Conservation (phyloP, 1,140 invertebrate species). For the Palaemon carinicauda region DNA sequence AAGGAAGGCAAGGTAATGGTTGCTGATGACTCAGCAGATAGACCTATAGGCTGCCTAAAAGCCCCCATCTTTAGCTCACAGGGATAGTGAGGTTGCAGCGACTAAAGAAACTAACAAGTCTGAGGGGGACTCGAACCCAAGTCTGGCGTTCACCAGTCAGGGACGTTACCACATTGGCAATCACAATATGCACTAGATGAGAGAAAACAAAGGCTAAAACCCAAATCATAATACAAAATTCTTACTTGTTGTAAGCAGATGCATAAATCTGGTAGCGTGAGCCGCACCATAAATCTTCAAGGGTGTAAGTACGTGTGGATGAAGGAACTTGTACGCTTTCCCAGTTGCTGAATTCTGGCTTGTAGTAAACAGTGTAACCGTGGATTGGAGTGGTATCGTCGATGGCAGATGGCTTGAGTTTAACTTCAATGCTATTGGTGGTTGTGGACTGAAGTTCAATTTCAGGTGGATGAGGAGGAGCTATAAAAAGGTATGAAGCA, state of each 20-base stretch:
- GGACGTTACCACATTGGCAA: too few species aligned
- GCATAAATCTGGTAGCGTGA: conserved; percentile 92
- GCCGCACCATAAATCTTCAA: conserved; percentile 88
- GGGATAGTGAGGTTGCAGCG: too few species aligned
- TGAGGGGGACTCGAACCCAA: too few species aligned
- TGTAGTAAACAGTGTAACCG: conserved; percentile 91
- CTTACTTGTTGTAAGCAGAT: conserved; percentile 86
- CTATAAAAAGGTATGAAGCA: conserved; percentile 64
- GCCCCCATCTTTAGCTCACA: too few species aligned
- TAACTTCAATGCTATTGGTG: conserved; percentile 82
- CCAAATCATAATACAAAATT: not conserved
- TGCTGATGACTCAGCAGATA: too few species aligned
- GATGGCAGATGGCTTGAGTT: conserved; percentile 74
- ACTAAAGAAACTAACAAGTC: too few species aligned
- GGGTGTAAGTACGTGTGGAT: conserved; percentile 81
- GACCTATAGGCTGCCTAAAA: too few species aligned
- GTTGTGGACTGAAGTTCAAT: conserved; percentile 82
- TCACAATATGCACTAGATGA: too few species aligned
- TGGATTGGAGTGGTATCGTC: conserved; percentile 79
- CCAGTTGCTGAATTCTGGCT: conserved; percentile 92
- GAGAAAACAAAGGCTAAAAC: not conserved
- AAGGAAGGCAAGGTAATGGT: too few species aligned
- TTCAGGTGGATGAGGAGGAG: conserved; percentile 84
- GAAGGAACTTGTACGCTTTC: conserved; percentile 67
- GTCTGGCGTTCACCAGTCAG: too few species aligned